A percentile compares a stretch with the other conserved stretches of the same genome.
Evolutionary conservation across 2,888 invertebrate genomes (phyloP).

Genomic region (Latheticus oryzae): DNA sequence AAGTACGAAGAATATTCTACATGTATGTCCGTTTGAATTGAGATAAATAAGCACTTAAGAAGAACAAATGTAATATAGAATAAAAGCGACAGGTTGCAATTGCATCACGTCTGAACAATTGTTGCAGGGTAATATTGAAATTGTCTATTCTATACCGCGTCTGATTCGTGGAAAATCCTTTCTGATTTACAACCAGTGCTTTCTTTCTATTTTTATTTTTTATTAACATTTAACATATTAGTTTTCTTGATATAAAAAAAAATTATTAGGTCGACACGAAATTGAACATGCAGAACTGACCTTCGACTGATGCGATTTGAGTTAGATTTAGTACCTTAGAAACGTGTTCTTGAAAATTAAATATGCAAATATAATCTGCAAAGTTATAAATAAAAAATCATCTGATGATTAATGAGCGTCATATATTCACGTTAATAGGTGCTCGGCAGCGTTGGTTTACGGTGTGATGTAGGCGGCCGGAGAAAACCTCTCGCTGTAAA

Average conservation of each 20-base stretch:
- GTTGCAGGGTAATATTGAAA: too few relatives aligned
- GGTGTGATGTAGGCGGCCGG: conserved; percentile 57
- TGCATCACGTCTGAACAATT: conserved; percentile 21
- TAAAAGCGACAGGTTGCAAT: conserved; percentile 16
- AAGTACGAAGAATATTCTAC: neutral
- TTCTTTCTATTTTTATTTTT: too few relatives aligned
- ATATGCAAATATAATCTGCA: conserved; percentile 45
- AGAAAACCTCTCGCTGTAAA: conserved; percentile 59
- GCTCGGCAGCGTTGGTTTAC: conserved; percentile 53
- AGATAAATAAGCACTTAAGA: neutral
- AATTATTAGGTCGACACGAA: too few relatives aligned
- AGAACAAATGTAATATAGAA: conserved; percentile 12
- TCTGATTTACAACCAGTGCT: too few relatives aligned
- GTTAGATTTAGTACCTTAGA: neutral
- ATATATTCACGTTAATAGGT: conserved; percentile 53
- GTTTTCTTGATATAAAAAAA: too few relatives aligned
- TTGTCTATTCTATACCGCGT: too few relatives aligned
- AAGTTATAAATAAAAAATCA: conserved; percentile 48
- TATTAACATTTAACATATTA: too few relatives aligned
- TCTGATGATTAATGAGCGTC: conserved; percentile 52
- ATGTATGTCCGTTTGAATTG: neutral
- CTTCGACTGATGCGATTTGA: too few relatives aligned
- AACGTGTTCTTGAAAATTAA: conserved; percentile 37
- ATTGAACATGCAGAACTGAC: too few relatives aligned
- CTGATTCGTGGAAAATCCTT: too few relatives aligned